Evolutionary conservation across 1,140 invertebrate species (phyloP), one percentile per base, ranked within the genome.

Genomic region (Zaprionus lachaisei): DNA sequence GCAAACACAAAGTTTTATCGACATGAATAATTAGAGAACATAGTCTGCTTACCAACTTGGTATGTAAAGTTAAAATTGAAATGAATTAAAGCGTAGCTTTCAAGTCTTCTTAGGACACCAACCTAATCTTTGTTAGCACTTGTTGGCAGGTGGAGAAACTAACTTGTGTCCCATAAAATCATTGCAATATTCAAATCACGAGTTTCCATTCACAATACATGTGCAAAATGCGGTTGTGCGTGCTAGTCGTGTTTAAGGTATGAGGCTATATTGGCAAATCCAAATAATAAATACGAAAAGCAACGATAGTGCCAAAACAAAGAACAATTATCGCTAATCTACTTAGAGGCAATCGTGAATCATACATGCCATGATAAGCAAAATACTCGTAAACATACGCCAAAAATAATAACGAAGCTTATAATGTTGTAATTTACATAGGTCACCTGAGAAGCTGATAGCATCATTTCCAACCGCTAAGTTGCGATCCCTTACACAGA

Each of bases 401-500:
- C 44, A 22, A 60, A 72, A 64, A 72, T 72, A 61, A 20, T 58
- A 61, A 22, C 15, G 22, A 49, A 58, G n/a, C 58, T 37, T 11
- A 34, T 28, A 22, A 41, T 56, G 41, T n/a, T 49, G 22, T 7
- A 6, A 1, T 54, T 47, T 60, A 31, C 71, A 14, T 34, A 92
- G 91, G 67, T 79, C 87, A 44, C 91, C 92, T 17, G 92, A 93
- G 67, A 91, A 93, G 57, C 72, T 93, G 63, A 92, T 93, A 77
- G 81, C 89, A 38, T 82, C 83, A 54, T 99, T 99, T 95, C 98
- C 98, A 68, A 94, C 96, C 85, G 95, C 95, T 57, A 98, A 98
- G 93, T 94, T 99, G 85, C 95, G 96, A 66, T 95, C 96, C 77
- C 94, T 99, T 81, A 98, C 98, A 94, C 98, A 99, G 93, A 99